Evolutionary conservation across 2,113 vertebrate genomes (phyloP), one percentile per base, ranked within the genome.

Genomic region (Willisornis vidua): DNA sequence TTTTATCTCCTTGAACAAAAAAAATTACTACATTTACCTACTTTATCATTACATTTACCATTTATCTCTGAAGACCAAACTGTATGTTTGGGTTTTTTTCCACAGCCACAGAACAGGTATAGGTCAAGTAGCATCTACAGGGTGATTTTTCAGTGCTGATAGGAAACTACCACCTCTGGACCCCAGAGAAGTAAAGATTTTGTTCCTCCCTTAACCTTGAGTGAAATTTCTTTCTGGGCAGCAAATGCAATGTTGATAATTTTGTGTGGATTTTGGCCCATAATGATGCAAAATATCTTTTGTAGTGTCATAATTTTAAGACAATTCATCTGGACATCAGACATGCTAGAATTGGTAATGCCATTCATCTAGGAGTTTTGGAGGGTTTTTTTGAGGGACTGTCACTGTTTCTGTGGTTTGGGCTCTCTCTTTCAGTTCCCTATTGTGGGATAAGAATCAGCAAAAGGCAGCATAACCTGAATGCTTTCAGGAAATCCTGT

Each of bases 311-410:
- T 80, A 54, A 45, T 58, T n/a, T 59, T 67, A 33, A 46, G 20
- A 39, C 3, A 10, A 12, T 63, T 8, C 17, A 1, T 58, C 24
- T 62, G 80, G 74, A 43, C 11, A 49, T 55, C 15, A 66, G 26
- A 19, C 1, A 7, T 9, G 9, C n/a, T 77, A 19, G 8, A 80
- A 41, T 61, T 85, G 19, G 70, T 90, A 83, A 39, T 49, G 19
- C 48, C 46, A 22, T 62, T 77, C 46, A 62, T 19, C 24, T 70
- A 45, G 13, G 16, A 58, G 33, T 48, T 84, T 63, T 4, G 51
- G 51, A 23, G 19, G 9, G 6, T 2, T 2, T 14, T 33, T 66
- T 41, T 49, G 13, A 1, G 4, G 3, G 3, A 1, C 2, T 11
- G 7, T 28, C 0, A 0, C 7, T 33, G 3, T 13, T 54, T 3